Evolutionary conservation across 2,113 vertebrate genomes (phyloP), one percentile per base, ranked within the genome.

Genomic region (Peromyscus maniculatus): DNA sequence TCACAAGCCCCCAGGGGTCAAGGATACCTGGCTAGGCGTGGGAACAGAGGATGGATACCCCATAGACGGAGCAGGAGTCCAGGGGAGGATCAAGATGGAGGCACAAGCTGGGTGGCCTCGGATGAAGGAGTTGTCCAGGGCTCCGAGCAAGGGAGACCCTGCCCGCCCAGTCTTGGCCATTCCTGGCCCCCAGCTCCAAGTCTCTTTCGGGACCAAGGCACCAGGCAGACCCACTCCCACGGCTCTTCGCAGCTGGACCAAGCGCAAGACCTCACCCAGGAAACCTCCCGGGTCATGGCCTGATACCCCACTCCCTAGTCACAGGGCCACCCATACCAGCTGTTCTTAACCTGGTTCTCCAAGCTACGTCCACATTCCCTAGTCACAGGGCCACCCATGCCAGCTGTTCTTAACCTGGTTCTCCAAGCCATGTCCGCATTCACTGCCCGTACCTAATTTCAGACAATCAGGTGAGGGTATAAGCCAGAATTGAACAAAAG

Each of bases 31-130:
- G 66, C 4, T 2, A 0, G 49, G 80, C 22, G 15, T 7, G 1
- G 62, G 36, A 33, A 8, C 5, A 24, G 24, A 0, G 3, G 2
- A 5, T 7, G 3, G 2, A 5, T 7, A 7, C 0, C 28, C 28
- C 39, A 49, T 21, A 2, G 11, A 4, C 0, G 6, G 3, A 55
- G 33, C 0, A 0, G 12, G 69, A 11, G 33, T 15, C 79, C 26
- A 43, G 46, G n/a, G 33, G n/a, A 19, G 6, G 4, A 11, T n/a
- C 33, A 46, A 17, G 28, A 49, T 1, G 33, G 39, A 71, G 46
- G 9, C 49, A 59, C 91, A 64, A 19, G 55, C 69, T 74, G 80
- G 10, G 57, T 1, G 21, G 9, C 10, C 75, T 5, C 0, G 1
- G 2, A 62, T 62, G 0, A 55, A 33, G 67, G 1, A 1, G 3